Conservation (phyloP, 2,888 invertebrate species). For the Leucophenga montana region DNA sequence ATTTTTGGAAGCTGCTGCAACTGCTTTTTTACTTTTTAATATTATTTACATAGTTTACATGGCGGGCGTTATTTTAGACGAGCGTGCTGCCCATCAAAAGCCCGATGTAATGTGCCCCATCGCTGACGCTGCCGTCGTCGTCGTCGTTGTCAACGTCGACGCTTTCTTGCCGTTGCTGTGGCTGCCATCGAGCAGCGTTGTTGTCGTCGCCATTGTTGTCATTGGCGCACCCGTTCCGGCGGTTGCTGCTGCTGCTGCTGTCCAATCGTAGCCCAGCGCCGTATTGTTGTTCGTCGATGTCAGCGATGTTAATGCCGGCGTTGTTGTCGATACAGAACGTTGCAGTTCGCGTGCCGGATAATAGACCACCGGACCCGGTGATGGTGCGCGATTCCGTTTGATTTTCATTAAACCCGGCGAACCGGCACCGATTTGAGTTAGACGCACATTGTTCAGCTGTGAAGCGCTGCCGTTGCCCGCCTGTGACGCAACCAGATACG, state of each 20-base stretch:
- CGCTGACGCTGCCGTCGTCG: constrained; percentile 34
- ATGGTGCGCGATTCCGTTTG: constrained; percentile 72
- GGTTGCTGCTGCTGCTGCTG: constrained; percentile 43
- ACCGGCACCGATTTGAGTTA: constrained; percentile 59
- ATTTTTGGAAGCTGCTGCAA: no score
- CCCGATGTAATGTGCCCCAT: constrained; percentile 72
- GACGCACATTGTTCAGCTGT: constrained; percentile 68
- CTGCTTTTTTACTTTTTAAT: no score
- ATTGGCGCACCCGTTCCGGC: no score
- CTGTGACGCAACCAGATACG: constrained; percentile 59
- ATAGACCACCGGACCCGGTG: constrained; percentile 74
- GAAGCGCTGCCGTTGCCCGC: constrained; percentile 46
- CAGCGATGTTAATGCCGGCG: constrained; percentile 46
- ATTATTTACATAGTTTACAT: no score
- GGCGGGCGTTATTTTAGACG: no score
- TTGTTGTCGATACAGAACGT: constrained; percentile 58
- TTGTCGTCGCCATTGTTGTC: not conserved
- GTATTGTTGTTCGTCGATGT: constrained; percentile 63
- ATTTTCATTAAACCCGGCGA: constrained; percentile 67
- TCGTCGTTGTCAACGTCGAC: constrained; percentile 41
- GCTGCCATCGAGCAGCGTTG: not conserved
- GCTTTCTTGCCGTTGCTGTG: not conserved
- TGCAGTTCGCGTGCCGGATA: constrained; percentile 73
- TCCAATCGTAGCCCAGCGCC: constrained; percentile 70
- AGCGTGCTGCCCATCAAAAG: constrained; percentile 56